phyloP scores from a whole-genome alignment of 2,888 invertebrate species.

The Agriotes lineatus region DNA sequence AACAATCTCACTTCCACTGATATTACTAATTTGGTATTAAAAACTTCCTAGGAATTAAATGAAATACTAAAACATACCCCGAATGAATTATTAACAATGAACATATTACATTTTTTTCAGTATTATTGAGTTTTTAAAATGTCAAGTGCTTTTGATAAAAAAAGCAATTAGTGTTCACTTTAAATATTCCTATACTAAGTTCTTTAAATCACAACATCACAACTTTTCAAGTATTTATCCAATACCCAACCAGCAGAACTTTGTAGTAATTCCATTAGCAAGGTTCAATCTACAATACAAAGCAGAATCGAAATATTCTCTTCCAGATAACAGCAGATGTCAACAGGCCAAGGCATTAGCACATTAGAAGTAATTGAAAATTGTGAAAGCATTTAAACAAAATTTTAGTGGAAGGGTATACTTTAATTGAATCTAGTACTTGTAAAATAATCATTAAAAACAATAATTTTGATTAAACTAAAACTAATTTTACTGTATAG shows the following conservation, averaged over 20 bases:
- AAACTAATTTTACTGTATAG: background rate
- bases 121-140: slow-evolving; percentile 37
- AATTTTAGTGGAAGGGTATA: background rate
- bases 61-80: slow-evolving; percentile 20
- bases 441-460: slow-evolving; percentile 7
- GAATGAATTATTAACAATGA: slow-evolving; percentile 28
- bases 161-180: slow-evolving; percentile 29
- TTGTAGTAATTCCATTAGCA: slow-evolving; percentile 23
- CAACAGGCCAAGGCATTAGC: background rate
- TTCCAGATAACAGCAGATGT: background rate
- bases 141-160: slow-evolving; percentile 20
- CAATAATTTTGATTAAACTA: background rate
- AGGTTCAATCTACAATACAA: slow-evolving; percentile 18
- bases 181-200: slow-evolving; percentile 34
- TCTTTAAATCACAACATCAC: background rate
- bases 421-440: background rate
- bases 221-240: slow-evolving; percentile 29
- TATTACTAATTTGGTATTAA: slow-evolving; percentile 28
- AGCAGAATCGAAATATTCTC: background rate
- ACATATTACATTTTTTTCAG: slow-evolving; percentile 28
- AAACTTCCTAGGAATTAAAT: slow-evolving; percentile 24
- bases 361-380: background rate
- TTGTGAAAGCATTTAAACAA: background rate
- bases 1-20: slow-evolving; percentile 34
- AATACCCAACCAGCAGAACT: slow-evolving; percentile 19